phyloP scores from a whole-genome alignment of 2,113 vertebrate genomes.

The Boleophthalmus pectinirostris region DNA sequence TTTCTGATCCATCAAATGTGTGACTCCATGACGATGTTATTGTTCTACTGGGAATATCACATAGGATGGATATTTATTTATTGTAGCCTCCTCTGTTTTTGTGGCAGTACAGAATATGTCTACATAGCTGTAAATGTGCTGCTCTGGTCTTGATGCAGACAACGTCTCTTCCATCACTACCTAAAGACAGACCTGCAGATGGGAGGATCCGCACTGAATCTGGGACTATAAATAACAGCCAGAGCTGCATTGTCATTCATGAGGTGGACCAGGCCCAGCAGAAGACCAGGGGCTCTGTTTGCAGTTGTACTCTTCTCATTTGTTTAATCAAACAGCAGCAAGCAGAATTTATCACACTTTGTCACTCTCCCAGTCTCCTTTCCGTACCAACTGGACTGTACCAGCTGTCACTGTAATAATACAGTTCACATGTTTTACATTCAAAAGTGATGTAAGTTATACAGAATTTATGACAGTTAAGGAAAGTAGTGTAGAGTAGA shows the following conservation, averaged over 20 bases:
- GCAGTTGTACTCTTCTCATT: constrained; percentile 49
- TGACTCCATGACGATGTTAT: too few relatives aligned
- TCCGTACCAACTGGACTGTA: constrained; percentile 10
- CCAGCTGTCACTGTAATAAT: constrained; percentile 15
- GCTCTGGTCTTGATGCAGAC: constrained; percentile 41
- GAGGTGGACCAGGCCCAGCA: constrained; percentile 51
- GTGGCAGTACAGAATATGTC: too few relatives aligned
- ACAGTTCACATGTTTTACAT: not conserved
- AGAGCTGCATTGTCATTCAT: constrained; percentile 64
- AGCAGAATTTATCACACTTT: constrained; percentile 36
- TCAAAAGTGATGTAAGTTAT: not conserved
- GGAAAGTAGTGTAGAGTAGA: too few relatives aligned
- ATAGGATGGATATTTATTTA: too few relatives aligned
- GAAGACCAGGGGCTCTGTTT: constrained; percentile 45
- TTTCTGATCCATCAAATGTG: too few relatives aligned
- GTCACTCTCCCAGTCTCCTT: constrained; percentile 10
- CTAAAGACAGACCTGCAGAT: constrained; percentile 57
- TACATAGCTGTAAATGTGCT: constrained; percentile 16
- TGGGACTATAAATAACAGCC: constrained; percentile 57
- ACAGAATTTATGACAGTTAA: too few relatives aligned
- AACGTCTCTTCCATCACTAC: constrained; percentile 56
- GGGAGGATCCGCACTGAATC: constrained; percentile 56
- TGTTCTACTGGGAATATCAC: too few relatives aligned
- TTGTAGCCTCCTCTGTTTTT: too few relatives aligned
- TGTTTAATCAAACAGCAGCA: constrained; percentile 59